phyloP scores from a whole-genome alignment of 2,888 invertebrate species.

The Epicampocera succincta region DNA sequence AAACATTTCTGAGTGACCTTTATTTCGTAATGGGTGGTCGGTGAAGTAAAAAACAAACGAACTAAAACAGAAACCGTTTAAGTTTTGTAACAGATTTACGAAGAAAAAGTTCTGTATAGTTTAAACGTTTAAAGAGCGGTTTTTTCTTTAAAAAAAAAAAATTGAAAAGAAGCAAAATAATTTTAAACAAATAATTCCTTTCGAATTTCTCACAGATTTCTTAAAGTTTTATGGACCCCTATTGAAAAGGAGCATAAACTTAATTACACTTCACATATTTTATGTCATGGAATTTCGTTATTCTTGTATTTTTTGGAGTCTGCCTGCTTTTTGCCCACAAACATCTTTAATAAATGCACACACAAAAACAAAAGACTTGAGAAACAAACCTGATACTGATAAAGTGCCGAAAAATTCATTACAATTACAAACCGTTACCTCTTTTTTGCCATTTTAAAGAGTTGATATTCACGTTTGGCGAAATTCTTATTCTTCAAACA shows the following conservation, averaged over 20 bases:
- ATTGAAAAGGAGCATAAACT: not conserved
- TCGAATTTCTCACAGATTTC: not conserved
- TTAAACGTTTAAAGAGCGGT: not conserved
- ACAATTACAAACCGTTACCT: slow-evolving; percentile 47
- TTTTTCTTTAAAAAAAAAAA: not conserved
- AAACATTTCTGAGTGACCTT: not conserved
- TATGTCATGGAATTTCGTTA: slow-evolving; percentile 19
- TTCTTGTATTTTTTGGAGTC: not conserved
- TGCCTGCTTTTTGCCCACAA: not conserved
- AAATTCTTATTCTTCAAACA: not conserved
- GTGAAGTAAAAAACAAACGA: not conserved
- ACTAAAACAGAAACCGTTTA: not conserved
- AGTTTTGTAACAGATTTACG: not conserved
- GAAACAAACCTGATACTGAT: slow-evolving; percentile 48
- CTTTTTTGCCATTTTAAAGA: slow-evolving; percentile 10
- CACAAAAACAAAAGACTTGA: slow-evolving; percentile 46
- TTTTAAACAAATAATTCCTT: not conserved
- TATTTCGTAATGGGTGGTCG: slow-evolving; percentile 40
- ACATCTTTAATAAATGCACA: not conserved
- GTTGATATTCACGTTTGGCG: not conserved
- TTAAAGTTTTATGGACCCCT: not conserved
- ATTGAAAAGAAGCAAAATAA: no score
- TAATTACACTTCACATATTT: slow-evolving; percentile 36
- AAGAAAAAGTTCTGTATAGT: not conserved
- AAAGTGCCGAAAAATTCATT: slow-evolving; percentile 55